These are phyloP conservation scores for Gallinago paraguaiae DNA, from an alignment of 2,113 vertebrate species.

Conservation along the genomic window DNA sequence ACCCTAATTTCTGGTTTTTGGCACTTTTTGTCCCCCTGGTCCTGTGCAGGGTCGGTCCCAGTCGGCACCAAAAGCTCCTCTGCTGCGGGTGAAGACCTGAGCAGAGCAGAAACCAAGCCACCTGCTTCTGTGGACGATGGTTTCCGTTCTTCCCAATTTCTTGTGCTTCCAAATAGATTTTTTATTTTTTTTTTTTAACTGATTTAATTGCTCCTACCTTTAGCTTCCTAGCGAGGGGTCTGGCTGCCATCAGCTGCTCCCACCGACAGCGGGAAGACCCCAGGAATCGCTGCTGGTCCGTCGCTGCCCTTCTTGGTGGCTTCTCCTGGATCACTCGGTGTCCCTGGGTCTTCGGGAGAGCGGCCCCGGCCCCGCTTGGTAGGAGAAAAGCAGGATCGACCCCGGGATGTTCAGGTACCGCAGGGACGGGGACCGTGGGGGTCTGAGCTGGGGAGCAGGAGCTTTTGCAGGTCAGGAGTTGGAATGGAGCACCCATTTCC, in stretches of 20 bases:
- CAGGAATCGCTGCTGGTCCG: neutral
- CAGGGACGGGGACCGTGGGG: neutral
- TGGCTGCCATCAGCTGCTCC: neutral
- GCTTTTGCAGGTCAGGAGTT: neutral
- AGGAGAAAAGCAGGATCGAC: neutral
- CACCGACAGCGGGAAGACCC: accelerated
- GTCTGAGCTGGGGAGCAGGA: neutral
- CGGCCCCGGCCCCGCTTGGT: neutral
- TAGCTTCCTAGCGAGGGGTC: neutral
- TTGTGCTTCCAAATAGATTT: neutral
- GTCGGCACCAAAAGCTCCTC: accelerated
- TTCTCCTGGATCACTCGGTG: neutral
- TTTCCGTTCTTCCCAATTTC: neutral
- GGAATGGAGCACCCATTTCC: accelerated
- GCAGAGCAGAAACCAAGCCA: neutral
- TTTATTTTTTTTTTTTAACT: neutral
- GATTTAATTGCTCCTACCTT: neutral
- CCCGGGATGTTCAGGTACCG: neutral
- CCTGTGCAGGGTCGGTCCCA: accelerated
- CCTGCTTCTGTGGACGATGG: neutral
- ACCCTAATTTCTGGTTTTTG: neutral
- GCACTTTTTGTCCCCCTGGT: neutral
- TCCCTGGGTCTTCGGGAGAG: neutral
- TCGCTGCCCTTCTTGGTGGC: neutral
- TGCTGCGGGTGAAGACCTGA: neutral